phyloP scores from a whole-genome alignment of 2,113 vertebrate species.

The Nematolebias whitei region DNA sequence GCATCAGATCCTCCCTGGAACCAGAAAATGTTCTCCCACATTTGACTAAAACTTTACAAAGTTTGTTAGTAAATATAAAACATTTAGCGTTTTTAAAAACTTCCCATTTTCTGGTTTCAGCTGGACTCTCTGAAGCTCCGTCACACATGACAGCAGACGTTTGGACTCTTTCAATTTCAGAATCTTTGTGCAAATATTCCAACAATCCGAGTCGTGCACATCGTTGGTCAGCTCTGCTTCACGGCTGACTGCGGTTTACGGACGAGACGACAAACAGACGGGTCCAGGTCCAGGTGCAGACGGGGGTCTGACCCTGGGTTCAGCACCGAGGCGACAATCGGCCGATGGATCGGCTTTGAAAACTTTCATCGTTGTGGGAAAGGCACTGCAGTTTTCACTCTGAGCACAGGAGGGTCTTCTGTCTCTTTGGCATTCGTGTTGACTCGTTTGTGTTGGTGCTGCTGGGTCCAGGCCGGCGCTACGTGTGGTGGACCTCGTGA shows the following conservation, averaged over 20 bases:
- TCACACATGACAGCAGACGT: neutral
- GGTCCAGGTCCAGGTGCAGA: conserved; percentile 7
- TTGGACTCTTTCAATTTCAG: neutral
- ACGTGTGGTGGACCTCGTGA: conserved; percentile 91
- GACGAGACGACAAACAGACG: too few species aligned
- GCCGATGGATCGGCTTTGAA: conserved; percentile 9
- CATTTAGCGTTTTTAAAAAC: neutral
- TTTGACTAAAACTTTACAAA: neutral
- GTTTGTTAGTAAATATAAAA: neutral
- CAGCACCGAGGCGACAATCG: conserved; percentile 17
- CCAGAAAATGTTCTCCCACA: neutral
- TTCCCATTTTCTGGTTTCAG: conserved; percentile 5
- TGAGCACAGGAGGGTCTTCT: conserved; percentile 19
- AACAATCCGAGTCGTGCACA: too few species aligned
- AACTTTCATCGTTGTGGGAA: conserved; percentile 39
- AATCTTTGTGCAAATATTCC: neutral
- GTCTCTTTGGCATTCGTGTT: conserved; percentile 13
- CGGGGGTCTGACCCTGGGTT: neutral
- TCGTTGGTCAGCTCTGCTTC: neutral
- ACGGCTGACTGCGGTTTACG: too few species aligned
- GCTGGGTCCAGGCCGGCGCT: conserved; percentile 46
- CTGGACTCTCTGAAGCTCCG: neutral
- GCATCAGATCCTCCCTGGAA: conserved; percentile 2
- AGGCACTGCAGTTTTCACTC: conserved; percentile 62
- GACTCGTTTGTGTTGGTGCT: neutral